Evolutionary conservation across 2,113 vertebrate genomes (phyloP), one percentile per base, ranked within the genome.

Genomic region (Cebus imitator): DNA sequence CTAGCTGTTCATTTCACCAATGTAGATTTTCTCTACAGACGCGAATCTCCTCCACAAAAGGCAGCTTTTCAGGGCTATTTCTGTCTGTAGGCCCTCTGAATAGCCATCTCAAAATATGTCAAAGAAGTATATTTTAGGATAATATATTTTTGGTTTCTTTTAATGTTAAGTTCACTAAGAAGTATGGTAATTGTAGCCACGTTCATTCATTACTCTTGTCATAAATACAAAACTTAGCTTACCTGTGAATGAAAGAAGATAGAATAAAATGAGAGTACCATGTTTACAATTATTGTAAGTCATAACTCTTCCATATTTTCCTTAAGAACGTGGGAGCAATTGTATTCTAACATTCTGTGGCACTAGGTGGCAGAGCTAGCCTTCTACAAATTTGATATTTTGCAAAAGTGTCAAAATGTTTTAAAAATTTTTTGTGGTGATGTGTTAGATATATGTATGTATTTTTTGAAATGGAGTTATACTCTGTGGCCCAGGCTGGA

Each of bases 351-450:
- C n/a, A 50, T 68, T 94, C 50, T 96, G 0, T 80, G 90, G 87
- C 98, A 96, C 96, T 97, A 97, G 97, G 80, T 96, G 96, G 97
- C 95, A 92, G 97, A 95, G n/a, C 13, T 92, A 32, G 70, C 83
- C 92, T 97, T 96, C 52, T 75, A 16, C 48, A 96, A 88, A 35
- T 43, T 16, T 88, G 40, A 8, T 52, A 43, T 87, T 94, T 96
- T 92, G 27, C 11, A 45, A 17, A 87, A 92, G 20, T 68, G 25
- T 95, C 30, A 78, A 72, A 90, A 87, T 76, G 52, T 9, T 78
- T 8, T 58, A 87, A 92, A 52, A 32, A 61, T 61, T 87, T 30
- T 90, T 68, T 91, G 30, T 94, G 72, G 43, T 57, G 78, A 48
- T 57, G 78, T 70, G 27, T 52, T 96, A 61, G 73, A 18, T 86